Base-by-base conservation (phyloP, 2,888 invertebrate genomes). In the Stenolophus ochropezus region DNA sequence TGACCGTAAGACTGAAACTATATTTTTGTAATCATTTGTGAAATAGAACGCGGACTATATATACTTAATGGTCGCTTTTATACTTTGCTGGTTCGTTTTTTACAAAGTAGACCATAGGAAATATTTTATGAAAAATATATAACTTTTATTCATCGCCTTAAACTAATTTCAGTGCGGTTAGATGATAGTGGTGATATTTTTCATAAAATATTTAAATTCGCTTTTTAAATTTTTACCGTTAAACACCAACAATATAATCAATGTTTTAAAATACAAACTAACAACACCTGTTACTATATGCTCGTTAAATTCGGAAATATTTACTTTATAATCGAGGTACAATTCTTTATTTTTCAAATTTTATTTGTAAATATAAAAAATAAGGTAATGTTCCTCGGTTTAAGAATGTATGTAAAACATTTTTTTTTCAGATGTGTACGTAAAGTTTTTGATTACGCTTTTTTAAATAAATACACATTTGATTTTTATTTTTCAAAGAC, bases 1-100 rank as follows among this genome's bases (percentile, higher is more conserved):
- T 73, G 73, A 49, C 75, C 75, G 75, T 75, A 77, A 77, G 77
- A 77, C 77, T 77, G 77, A 77, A 33, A 77, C 51, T 77, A 77
- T 77, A 77, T 77, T 77, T 77, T 77, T 77, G 58, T 27, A 33
- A 58, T 77, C 16, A 65, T 77, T 77, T 77, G 77, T 77, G 77
- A 77, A 76, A 77, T 77, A 77, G 77, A n/a, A 27, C 65, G 25
- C 58, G 25, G 77, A 77, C 77, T 77, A 77, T 77, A 77, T 77
- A 77, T 77, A 77, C 77, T 77, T 77, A 77, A 61, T 71, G 11
- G 27, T 71, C 11, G 6, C 21, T 65, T 65, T 21, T 33, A 42
- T 16, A 23, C 33, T 21, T 33, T 42, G 20, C 33, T 42, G 1
- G 42, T 71, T 65, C 11, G 27, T 14, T 65, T 65, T 33, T 23